Evolutionary conservation across 2,113 vertebrate genomes (phyloP).

Genomic region (Numida meleagris): DNA sequence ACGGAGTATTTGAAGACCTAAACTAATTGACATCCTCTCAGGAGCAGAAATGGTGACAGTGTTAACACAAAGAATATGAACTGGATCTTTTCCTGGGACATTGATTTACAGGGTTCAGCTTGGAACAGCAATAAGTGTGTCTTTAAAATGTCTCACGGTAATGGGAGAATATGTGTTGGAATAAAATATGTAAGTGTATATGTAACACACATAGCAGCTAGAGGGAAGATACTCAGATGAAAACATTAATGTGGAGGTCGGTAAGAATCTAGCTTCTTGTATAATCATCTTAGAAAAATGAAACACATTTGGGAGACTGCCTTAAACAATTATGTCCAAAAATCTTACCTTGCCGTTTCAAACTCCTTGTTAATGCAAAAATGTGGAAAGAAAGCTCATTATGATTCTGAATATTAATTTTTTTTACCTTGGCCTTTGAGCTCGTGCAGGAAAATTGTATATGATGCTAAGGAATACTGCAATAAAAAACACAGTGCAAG

Average conservation of each 20-base stretch:
- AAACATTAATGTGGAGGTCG: not conserved
- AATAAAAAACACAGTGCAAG: not conserved
- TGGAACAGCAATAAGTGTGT: not conserved
- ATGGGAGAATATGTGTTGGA: not conserved
- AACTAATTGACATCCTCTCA: not conserved
- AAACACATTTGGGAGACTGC: not conserved
- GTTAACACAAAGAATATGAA: not conserved
- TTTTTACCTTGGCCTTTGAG: not conserved
- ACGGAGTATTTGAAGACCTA: not conserved
- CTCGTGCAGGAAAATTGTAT: not conserved
- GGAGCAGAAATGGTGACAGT: not conserved
- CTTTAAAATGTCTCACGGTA: not conserved
- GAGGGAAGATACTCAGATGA: not conserved
- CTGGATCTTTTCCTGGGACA: not conserved
- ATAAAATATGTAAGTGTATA: not conserved
- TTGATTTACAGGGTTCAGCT: not conserved
- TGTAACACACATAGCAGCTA: not conserved
- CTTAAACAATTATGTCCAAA: not conserved
- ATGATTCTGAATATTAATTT: not conserved
- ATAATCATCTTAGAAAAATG: not conserved
- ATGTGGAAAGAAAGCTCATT: not conserved
- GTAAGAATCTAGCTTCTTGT: not conserved
- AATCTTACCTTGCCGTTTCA: not conserved
- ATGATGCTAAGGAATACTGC: not conserved
- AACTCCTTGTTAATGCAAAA: not conserved